Evolutionary conservation across 1,140 invertebrate species (phyloP).

Genomic region (Bombus affinis): DNA sequence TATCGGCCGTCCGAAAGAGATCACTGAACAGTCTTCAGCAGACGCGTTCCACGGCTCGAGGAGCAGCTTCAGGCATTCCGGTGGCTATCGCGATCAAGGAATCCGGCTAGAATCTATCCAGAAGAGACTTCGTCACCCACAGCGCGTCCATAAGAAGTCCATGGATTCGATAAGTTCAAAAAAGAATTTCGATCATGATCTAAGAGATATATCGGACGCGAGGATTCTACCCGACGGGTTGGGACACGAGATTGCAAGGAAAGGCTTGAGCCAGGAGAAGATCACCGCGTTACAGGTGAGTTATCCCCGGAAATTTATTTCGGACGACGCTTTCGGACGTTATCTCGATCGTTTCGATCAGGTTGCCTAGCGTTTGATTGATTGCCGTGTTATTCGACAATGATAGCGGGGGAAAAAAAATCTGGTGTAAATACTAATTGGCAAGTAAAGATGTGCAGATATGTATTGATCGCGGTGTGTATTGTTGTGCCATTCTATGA

Average conservation of each 20-base stretch:
- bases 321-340: not conserved
- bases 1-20: constrained; percentile 7
- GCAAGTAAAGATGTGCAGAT: not conserved
- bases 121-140: constrained; percentile 36
- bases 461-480: not conserved
- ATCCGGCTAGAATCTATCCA: constrained; percentile 1
- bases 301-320: not conserved
- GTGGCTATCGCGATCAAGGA: constrained; percentile 39
- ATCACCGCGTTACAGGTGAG: constrained; percentile 18
- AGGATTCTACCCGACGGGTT: constrained; percentile 9
- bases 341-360: not conserved
- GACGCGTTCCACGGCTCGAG: not conserved
- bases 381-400: not conserved
- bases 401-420: no score
- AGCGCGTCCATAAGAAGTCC: constrained; percentile 42
- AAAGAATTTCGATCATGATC: constrained; percentile 38
- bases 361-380: not conserved
- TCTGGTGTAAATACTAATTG: not conserved
- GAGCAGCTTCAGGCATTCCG: constrained; percentile 12
- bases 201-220: constrained; percentile 24
- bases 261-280: constrained; percentile 9
- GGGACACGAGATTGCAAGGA: constrained; percentile 28
- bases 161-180: constrained; percentile 33
- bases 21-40: constrained; percentile 18
- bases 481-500: no score